phyloP scores from a whole-genome alignment of 2,888 invertebrate genomes.

The Eupithecia abbreviata region DNA sequence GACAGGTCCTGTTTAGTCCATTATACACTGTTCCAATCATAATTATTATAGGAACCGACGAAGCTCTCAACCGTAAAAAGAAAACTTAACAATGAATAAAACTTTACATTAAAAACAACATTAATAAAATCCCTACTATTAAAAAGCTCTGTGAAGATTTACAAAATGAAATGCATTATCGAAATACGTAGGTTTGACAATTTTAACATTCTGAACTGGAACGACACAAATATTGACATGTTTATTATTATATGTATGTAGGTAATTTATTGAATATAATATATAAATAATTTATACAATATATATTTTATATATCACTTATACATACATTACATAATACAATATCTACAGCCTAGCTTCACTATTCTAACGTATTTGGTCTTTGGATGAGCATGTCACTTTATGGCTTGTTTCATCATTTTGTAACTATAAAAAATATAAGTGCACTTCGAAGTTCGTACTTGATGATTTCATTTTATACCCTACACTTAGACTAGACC shows the following conservation, averaged over 20 bases:
- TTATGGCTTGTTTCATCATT: slow-evolving; percentile 78
- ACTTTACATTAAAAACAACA: slow-evolving; percentile 68
- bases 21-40: slow-evolving; percentile 53
- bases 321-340: slow-evolving; percentile 64
- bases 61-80: slow-evolving; percentile 57
- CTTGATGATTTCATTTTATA: slow-evolving; percentile 65
- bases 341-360: slow-evolving; percentile 75
- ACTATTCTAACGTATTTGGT: slow-evolving; percentile 81
- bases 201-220: slow-evolving; percentile 61
- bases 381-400: slow-evolving; percentile 82
- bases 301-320: slow-evolving; percentile 60
- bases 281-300: no score
- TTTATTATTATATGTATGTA: slow-evolving; percentile 33
- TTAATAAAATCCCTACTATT: slow-evolving; percentile 52
- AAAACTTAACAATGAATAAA: slow-evolving; percentile 74
- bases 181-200: slow-evolving; percentile 49
- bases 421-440: slow-evolving; percentile 77
- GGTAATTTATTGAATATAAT: slow-evolving; percentile 23
- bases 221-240: slow-evolving; percentile 64
- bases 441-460: slow-evolving; percentile 80
- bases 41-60: slow-evolving; percentile 66
- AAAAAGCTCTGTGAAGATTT: slow-evolving; percentile 54
- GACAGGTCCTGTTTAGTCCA: slow-evolving; percentile 45
- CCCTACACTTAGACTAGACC: slow-evolving; percentile 78
- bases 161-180: slow-evolving; percentile 56